Percentiles rank a stretch among this genome's conserved stretches.
Conservation (phyloP, 2,888 invertebrate species). For the Rugalucina vietnamica region DNA sequence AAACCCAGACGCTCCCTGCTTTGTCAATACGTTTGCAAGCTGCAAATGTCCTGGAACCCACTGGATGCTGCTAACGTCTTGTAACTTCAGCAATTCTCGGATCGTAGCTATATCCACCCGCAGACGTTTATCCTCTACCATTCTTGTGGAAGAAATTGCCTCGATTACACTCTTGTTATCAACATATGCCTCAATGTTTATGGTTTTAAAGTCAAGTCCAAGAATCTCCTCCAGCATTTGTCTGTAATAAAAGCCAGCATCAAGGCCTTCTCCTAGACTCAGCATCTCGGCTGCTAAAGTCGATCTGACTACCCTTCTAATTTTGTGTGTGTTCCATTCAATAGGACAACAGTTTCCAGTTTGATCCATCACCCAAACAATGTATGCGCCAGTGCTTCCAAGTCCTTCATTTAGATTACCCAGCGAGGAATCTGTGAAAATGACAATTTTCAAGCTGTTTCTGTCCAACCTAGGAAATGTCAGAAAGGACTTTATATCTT, state of each 20-base stretch:
- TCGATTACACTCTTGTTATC: constrained; percentile 49
- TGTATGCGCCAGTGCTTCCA: constrained; percentile 20
- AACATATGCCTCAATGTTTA: constrained; percentile 30
- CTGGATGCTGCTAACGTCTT: neutral
- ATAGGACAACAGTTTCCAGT: constrained; percentile 35
- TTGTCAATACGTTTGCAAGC: constrained; percentile 41
- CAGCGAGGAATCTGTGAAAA: constrained; percentile 18
- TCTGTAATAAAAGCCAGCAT: constrained; percentile 44
- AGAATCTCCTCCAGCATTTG: constrained; percentile 25
- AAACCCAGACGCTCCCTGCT: constrained; percentile 36
- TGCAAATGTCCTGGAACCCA: constrained; percentile 27
- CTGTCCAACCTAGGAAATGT: constrained; percentile 29
- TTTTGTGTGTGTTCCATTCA: constrained; percentile 38
- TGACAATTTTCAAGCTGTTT: neutral
- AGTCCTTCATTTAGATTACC: constrained; percentile 19
- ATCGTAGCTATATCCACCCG: constrained; percentile 42
- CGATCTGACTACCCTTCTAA: constrained; percentile 33
- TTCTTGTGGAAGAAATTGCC: constrained; percentile 41
- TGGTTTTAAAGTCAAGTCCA: neutral
- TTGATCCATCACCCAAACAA: constrained; percentile 38
- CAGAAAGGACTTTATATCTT: constrained; percentile 33
- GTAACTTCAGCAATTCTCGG: neutral
- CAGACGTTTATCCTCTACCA: constrained; percentile 43
- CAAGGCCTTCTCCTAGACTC: constrained; percentile 44
- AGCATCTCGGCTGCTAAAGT: constrained; percentile 40